Evolutionary conservation across 2,888 invertebrate genomes (phyloP).

Genomic region (Pristionchus arcanus): DNA sequence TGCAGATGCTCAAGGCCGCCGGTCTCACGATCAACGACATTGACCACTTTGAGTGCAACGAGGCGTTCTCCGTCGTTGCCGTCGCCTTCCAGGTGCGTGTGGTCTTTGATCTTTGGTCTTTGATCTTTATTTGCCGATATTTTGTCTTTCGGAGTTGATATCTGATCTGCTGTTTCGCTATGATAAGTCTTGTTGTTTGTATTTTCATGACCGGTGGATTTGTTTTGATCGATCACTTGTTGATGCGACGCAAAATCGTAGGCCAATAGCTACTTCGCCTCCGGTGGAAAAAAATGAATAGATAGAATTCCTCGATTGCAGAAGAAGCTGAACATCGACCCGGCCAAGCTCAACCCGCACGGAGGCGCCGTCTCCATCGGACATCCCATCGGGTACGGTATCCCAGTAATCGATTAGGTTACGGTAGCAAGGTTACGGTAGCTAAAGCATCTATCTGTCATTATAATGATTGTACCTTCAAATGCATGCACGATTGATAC

Average conservation of each 20-base stretch:
- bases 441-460: too few relatives aligned
- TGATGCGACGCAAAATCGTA: too few relatives aligned
- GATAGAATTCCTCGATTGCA: slow-evolving; percentile 19
- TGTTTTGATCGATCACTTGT: too few relatives aligned
- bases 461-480: too few relatives aligned
- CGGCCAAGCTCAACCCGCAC: slow-evolving; percentile 92
- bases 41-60: slow-evolving; percentile 97
- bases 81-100: slow-evolving; percentile 85
- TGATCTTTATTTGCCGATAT: too few relatives aligned
- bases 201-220: too few relatives aligned
- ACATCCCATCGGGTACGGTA: slow-evolving; percentile 91
- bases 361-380: slow-evolving; percentile 99
- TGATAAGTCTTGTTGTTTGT: too few relatives aligned
- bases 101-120: slow-evolving; percentile 7
- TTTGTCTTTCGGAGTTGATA: too few relatives aligned
- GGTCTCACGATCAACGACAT: slow-evolving; percentile 92
- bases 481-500: too few relatives aligned
- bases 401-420: not conserved
- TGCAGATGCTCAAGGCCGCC: slow-evolving; percentile 87
- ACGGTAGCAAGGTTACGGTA: slow-evolving; percentile 3
- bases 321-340: slow-evolving; percentile 88
- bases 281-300: too few relatives aligned
- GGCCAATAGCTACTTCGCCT: too few relatives aligned
- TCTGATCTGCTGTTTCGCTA: too few relatives aligned
- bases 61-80: slow-evolving; percentile 96